phyloP scores from a whole-genome alignment of 2,888 invertebrate species.

The Agapostemon virescens region DNA sequence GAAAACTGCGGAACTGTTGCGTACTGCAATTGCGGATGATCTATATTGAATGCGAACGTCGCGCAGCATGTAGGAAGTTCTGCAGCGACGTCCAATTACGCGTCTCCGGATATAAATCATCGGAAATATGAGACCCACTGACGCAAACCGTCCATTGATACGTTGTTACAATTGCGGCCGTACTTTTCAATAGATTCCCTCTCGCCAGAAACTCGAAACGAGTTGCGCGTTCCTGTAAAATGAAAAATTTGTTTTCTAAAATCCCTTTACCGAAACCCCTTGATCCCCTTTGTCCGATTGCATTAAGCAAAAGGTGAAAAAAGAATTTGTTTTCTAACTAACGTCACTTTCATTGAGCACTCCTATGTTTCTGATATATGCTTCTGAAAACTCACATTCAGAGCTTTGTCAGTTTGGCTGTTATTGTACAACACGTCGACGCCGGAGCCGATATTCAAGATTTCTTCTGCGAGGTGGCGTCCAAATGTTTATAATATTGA shows the following conservation, averaged over 20 bases:
- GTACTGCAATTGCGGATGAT: slow-evolving; percentile 49
- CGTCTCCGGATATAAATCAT: slow-evolving; percentile 67
- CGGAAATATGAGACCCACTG: slow-evolving; percentile 60
- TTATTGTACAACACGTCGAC: too few relatives aligned
- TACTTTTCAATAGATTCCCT: background rate
- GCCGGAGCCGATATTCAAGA: too few relatives aligned
- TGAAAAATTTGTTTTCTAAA: background rate
- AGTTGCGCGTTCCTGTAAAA: background rate
- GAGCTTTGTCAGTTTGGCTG: too few relatives aligned
- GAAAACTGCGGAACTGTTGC: slow-evolving; percentile 46
- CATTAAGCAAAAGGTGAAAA: too few relatives aligned
- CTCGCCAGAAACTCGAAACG: background rate
- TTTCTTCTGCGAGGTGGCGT: too few relatives aligned
- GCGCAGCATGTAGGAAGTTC: slow-evolving; percentile 57
- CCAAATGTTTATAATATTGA: too few relatives aligned
- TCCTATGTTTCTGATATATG: too few relatives aligned
- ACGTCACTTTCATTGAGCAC: too few relatives aligned
- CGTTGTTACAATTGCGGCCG: slow-evolving; percentile 37
- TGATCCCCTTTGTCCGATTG: too few relatives aligned
- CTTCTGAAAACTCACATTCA: too few relatives aligned
- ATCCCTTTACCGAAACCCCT: background rate
- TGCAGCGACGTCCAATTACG: slow-evolving; percentile 61
- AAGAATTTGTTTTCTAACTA: too few relatives aligned
- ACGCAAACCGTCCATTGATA: slow-evolving; percentile 49
- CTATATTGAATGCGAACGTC: slow-evolving; percentile 54